Base-by-base conservation (phyloP, 2,797 vertebrate species). In the Pseudochirops cupreus region DNA sequence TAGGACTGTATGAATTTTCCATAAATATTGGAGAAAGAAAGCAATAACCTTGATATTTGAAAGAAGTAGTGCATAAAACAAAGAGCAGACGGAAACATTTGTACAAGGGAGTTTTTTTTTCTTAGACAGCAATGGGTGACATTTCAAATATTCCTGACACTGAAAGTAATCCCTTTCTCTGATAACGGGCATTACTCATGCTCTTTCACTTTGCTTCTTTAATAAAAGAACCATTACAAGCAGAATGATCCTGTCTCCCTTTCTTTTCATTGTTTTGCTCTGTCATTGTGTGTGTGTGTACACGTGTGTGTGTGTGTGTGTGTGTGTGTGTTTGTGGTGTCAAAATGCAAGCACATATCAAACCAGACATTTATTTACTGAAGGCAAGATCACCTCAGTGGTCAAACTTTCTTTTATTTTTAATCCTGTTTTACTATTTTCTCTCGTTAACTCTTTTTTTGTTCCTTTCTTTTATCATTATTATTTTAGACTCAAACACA, bases 21-120 rank as follows among this genome's bases (percentile, higher is more conserved):
- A 98, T 97, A 98, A 97, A 98, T 98, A 98, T 93, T 94, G 16
- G n/a, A 59, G 89, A 97, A 97, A 96, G 52, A 97, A 98, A 97
- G 91, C 55, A 97, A 97, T 97, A 98, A 95, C 28, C 56, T 97
- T 96, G 74, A 96, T 97, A 92, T 96, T 92, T 97, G 92, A 97
- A 96, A 97, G 95, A 96, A 97, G 90, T 57, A 94, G 91, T 93
- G 90, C 90, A 97, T 98, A 97, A 98, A 98, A 97, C 87, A 97
- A 96, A 93, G 93, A 95, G 58, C 33, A 97, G 67, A 97, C 59
- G 46, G 57, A 96, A 96, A 95, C 31, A 55, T 55, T 92, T 95
- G 54, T 89, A 95, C 67, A 93, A 31, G 28, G 93, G 3, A 95
- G 91, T 52, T 56, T 94, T 58, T 39, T 94, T 82, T 82, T 26